Evolutionary conservation across 2,113 vertebrate species (phyloP), one percentile per base, ranked within the genome.

Genomic region (Euleptes europaea): DNA sequence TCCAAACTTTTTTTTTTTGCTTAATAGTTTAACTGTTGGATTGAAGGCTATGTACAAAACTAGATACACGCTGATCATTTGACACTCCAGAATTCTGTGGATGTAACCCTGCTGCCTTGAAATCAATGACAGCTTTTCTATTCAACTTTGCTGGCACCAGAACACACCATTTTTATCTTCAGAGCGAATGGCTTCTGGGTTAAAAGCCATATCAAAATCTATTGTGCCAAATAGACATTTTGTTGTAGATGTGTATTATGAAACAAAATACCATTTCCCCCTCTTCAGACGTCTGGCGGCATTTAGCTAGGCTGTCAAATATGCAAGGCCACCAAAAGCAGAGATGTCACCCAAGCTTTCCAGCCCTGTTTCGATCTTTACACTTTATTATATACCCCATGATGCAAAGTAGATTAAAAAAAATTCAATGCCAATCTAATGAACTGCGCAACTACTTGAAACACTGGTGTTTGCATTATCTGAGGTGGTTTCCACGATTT

Each of bases 21-120:
- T 78, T 88, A 82, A 88, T 90, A 92, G 86, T 85, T 92, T 92
- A 94, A 90, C 89, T 94, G 92, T 38, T 74, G 54, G 95, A 74
- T 93, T 90, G 83, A 77, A 67, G 83, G 88, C 86, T 93, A 91
- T 83, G 91, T 87, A 5, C 5, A 88, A 94, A 92, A 65, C 71
- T 81, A 87, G 84, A 89, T 84, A 93, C 93, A 85, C 26, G 23
- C 60, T 93, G 91, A 93, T 94, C 81, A 88, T 84, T 81, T 89
- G 87, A 83, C 69, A 75, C 82, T 92, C 86, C 19, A 1, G 69
- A 92, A 89, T 63, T 88, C 88, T 74, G 38, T 42, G 78, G 92
- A 71, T 92, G 93, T 38, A 94, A 96, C 94, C 95, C 95, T 92
- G 88, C 80, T 69, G 49, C 90, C 87, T 85, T 89, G 93, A 94